Evolutionary conservation across 1,140 invertebrate genomes (phyloP).

Genomic region (Neelides sp.): DNA sequence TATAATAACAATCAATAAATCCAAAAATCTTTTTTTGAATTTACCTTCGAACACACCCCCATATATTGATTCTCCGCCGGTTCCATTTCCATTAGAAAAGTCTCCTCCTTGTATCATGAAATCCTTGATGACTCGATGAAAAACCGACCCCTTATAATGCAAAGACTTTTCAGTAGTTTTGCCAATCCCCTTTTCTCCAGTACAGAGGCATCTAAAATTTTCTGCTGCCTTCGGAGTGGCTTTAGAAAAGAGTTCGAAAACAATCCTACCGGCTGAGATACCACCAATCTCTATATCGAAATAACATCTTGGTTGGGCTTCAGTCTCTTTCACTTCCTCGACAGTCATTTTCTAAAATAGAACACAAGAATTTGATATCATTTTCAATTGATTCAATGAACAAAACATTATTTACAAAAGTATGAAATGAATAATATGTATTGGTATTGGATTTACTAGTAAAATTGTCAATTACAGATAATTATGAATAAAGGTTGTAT

Average conservation of each 20-base stretch:
- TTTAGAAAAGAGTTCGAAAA: constrained; percentile 88
- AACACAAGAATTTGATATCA: too few species aligned
- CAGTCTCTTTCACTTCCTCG: background rate
- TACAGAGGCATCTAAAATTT: constrained; percentile 84
- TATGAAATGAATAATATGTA: too few species aligned
- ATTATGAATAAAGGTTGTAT: too few species aligned
- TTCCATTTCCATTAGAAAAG: constrained; percentile 78
- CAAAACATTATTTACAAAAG: too few species aligned
- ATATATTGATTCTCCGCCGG: constrained; percentile 81
- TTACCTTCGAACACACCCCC: constrained; percentile 74
- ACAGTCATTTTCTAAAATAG: too few species aligned
- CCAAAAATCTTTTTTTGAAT: constrained; percentile 13
- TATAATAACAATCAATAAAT: background rate
- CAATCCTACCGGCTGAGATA: constrained; percentile 69
- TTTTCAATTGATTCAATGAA: too few species aligned
- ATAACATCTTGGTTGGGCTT: constrained; percentile 17
- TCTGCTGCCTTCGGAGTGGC: constrained; percentile 84
- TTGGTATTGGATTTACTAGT: too few species aligned
- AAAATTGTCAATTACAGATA: too few species aligned
- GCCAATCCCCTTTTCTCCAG: constrained; percentile 71
- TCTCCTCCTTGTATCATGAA: constrained; percentile 63
- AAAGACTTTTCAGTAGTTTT: constrained; percentile 55
- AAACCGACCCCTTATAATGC: constrained; percentile 55
- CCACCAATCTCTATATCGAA: constrained; percentile 78
- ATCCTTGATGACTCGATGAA: constrained; percentile 56